Percentiles rank a stretch among this genome's conserved stretches.
Conservation (phyloP, 2,888 invertebrate species). For the Alcis repandata region DNA sequence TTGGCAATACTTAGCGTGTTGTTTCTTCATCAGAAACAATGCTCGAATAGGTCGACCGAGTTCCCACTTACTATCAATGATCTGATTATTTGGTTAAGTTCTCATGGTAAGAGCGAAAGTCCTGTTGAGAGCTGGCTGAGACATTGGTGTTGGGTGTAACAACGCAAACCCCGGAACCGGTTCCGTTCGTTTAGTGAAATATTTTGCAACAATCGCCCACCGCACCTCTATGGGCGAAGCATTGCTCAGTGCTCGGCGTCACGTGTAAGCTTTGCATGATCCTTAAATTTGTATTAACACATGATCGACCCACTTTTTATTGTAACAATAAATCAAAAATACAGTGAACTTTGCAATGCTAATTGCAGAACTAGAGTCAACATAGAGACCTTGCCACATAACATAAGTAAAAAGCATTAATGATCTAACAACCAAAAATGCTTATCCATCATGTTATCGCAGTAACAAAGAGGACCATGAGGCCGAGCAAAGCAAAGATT, state of each 20-base stretch:
- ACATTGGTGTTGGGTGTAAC: slow-evolving; percentile 53
- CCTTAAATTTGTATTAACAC: slow-evolving; percentile 36
- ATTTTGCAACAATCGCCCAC: slow-evolving; percentile 70
- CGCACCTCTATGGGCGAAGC: slow-evolving; percentile 40
- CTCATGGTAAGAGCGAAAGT: slow-evolving; percentile 69
- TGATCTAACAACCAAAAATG: slow-evolving; percentile 70
- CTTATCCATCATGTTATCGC: slow-evolving; percentile 81
- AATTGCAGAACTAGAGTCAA: slow-evolving; percentile 48
- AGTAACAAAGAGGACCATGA: slow-evolving; percentile 81
- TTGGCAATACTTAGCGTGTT: slow-evolving; percentile 53
- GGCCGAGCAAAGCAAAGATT: slow-evolving; percentile 78
- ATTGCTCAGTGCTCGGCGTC: slow-evolving; percentile 34
- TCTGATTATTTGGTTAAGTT: slow-evolving; percentile 45
- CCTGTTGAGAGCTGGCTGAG: slow-evolving; percentile 51
- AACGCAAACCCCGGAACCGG: slow-evolving; percentile 67
- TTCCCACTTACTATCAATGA: slow-evolving; percentile 59
- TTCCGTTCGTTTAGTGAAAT: slow-evolving; percentile 70
- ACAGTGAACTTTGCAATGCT: slow-evolving; percentile 38
- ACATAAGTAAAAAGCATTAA: slow-evolving; percentile 71
- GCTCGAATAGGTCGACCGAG: slow-evolving; percentile 61
- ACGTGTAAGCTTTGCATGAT: slow-evolving; percentile 41
- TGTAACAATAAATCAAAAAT: slow-evolving; percentile 21
- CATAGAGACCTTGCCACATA: slow-evolving; percentile 62
- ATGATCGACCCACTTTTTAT: slow-evolving; percentile 23
- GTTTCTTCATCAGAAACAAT: slow-evolving; percentile 64